Conservation (phyloP, 1,140 invertebrate genomes). For the Manduca sexta region DNA sequence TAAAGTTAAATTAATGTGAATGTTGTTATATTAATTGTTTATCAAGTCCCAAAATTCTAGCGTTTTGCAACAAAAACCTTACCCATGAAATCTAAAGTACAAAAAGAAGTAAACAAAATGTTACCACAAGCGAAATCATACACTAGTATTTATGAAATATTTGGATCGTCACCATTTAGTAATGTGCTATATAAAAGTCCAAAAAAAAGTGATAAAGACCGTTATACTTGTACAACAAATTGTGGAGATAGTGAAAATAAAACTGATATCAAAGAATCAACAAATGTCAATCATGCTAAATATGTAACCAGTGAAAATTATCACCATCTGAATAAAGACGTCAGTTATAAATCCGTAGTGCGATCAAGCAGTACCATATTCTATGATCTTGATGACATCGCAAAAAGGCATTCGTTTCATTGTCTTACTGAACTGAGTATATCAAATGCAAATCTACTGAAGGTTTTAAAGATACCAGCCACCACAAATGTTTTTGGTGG, state of each 20-base stretch:
- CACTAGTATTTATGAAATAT: conserved; percentile 35
- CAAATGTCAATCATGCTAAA: conserved; percentile 15
- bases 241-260: conserved; percentile 9
- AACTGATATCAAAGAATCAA: not conserved
- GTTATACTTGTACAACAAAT: not conserved
- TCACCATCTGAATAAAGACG: conserved; percentile 31
- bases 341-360: conserved; percentile 26
- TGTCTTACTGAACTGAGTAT: conserved; percentile 26
- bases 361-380: conserved; percentile 54
- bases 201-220: conserved; percentile 2
- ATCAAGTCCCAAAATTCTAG: too few relatives aligned
- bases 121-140: conserved; percentile 26
- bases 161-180: conserved; percentile 14
- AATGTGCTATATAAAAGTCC: conserved; percentile 9
- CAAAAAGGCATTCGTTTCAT: conserved; percentile 50
- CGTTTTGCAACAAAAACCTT: too few relatives aligned
- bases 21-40: too few relatives aligned
- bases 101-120: not conserved
- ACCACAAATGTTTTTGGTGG: conserved; percentile 20
- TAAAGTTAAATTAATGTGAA: too few relatives aligned
- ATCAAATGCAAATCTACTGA: conserved; percentile 23
- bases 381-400: conserved; percentile 51
- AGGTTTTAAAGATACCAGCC: conserved; percentile 14
- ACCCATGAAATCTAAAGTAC: too few relatives aligned
- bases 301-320: conserved; percentile 51